Base-by-base conservation (phyloP, 92 coral and sea anemone genomes). In the Actinostola sp. region DNA sequence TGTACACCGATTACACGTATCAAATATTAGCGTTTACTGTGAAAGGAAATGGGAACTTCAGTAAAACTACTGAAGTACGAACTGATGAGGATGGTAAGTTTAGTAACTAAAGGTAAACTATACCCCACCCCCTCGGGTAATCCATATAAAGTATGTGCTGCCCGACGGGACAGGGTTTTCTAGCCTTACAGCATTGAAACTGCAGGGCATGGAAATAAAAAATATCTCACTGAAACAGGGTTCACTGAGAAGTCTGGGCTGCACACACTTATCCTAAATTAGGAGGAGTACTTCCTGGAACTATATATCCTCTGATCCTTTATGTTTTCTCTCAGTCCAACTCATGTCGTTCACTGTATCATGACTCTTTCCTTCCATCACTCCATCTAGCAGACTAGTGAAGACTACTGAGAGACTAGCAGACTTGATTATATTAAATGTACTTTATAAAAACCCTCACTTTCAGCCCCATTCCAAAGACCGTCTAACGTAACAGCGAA, bases 81-180 rank as follows among this genome's bases (percentile, higher is more conserved):
- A 90, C 97, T 15, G 85, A 82, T 66, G 89, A 87, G 24, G 97
- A 90, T 39, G 66, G 97, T 90, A 44, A 78, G 92, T 54, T 27
- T 1, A 30, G 20, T 28, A 8, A 8, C 20, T 35, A 35, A 7
- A 39, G 7, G 8, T 14, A 7, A 39, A 14, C 7, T 39, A 39
- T 7, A 39, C 8, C 45, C 7, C 45, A 14, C 7, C 45, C 14
- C 45, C 45, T 39, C 14, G 8, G 14, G 45, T 39, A 7, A 7
- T 39, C 14, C 14, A 39, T 39, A 39, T 39, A 7, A 7, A 14
- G 14, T 39, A 39, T 39, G 14, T 7, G 45, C 45, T 39, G 7
- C 45, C 7, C 14, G 45, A 14, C 14, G 8, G 7, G 45, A 7
- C 45, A n/a, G n/a, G n/a, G n/a, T n/a, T n/a, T n/a, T n/a, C n/a